Evolutionary conservation across 64 coral and sea anemone genomes (phyloP), one percentile per base, ranked within the genome.

Genomic region (Stichodactyla helianthus): DNA sequence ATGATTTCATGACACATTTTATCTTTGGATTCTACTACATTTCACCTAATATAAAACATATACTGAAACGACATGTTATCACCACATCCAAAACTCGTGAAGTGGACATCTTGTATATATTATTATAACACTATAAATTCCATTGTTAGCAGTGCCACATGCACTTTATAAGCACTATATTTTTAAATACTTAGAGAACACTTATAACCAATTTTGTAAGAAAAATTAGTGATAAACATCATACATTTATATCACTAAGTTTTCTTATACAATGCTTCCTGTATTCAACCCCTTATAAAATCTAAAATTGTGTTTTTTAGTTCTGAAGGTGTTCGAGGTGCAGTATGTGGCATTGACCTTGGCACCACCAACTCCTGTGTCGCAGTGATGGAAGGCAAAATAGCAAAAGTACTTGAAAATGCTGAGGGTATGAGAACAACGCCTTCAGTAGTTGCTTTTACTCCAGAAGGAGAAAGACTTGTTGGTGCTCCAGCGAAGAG

Each of bases 361-460:
- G 94, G 94, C 20, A 96, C 95, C 27, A 97, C 95, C 77, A 94
- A 94, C 74, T 94, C 92, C 3, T 98, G 92, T 92, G 92, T 98
- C n/a, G 95, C 95, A 10, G 95, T 98, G 0, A 98, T 98, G 95
- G 95, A 98, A 10, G 95, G 95, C 50, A 98, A 98, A 85, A 92
- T 92, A 54, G 92, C 92, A 0, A 98, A 98, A 84, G 93, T 98
- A 8, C 54, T 98, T 14, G 95, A 98, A 61, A 98, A 98, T 98
- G 89, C 95, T 0, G 95, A 98, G 18, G 95, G 95, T 19, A 88
- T 89, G 59, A 92, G 95, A 58, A 98, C 95, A 53, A 98, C 95
- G 0, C 95, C 95, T 5, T 98, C 92, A 50, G 92, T 94, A 7
- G 89, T 94, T 51, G 95, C 92, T 74, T 98, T 98, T 71, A 88